A percentile compares a stretch with the other conserved stretches of the same genome.
Conservation (phyloP, 2,797 vertebrate genomes). For the Neosilurus hyrtlii region DNA sequence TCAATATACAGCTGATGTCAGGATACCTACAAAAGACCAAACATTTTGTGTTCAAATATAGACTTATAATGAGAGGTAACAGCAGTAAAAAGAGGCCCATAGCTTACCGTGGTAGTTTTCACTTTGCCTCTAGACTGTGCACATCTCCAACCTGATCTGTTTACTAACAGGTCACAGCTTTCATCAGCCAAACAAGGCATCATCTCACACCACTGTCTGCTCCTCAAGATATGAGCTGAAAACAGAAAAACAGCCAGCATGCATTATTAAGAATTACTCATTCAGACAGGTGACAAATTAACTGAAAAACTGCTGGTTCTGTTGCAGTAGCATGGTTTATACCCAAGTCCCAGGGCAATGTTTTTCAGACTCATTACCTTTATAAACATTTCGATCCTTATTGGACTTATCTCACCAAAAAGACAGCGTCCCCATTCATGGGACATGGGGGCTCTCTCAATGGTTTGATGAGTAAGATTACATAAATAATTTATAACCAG, state of each 20-base stretch:
- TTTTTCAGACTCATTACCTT: background rate
- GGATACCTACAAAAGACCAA: slow-evolving; percentile 82
- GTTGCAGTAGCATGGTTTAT: background rate
- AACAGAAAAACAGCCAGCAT: slow-evolving; percentile 22
- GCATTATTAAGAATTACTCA: background rate
- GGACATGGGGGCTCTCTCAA: background rate
- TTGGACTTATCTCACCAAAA: background rate
- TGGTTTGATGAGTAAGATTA: background rate
- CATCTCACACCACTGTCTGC: slow-evolving; percentile 95
- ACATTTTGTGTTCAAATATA: slow-evolving; percentile 4
- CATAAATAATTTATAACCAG: background rate
- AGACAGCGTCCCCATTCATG: background rate
- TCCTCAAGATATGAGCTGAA: slow-evolving; percentile 85
- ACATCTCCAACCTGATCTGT: slow-evolving; percentile 96
- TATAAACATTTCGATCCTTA: background rate
- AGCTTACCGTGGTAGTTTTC: slow-evolving; percentile 92
- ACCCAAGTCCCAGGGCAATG: background rate
- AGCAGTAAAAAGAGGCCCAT: slow-evolving; percentile 6
- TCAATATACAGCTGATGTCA: slow-evolving; percentile 80
- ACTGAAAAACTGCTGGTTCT: background rate
- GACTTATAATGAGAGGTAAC: background rate
- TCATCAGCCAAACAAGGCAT: slow-evolving; percentile 92
- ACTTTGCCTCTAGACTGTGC: slow-evolving; percentile 90
- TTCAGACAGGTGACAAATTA: slow-evolving; percentile 18
- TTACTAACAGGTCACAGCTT: slow-evolving; percentile 88